Base-by-base conservation (phyloP, 2,113 vertebrate species). In the Lophotis ruficrista region DNA sequence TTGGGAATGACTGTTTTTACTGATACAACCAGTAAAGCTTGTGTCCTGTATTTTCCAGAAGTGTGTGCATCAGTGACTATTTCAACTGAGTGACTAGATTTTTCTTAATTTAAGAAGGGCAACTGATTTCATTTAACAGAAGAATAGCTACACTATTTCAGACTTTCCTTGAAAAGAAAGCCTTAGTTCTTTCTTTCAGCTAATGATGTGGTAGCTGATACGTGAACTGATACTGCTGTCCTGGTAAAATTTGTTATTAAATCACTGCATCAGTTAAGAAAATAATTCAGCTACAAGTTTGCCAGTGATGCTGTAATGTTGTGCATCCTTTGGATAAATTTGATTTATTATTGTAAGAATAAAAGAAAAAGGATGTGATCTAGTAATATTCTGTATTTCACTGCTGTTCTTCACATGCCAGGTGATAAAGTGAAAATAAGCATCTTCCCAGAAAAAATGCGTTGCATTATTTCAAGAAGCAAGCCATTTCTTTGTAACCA, bases 261-360 rank as follows among this genome's bases (percentile, higher is more conserved):
- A 94, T 94, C 91, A 84, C 73, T 93, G 62, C 80, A 77, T 93
- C 50, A 75, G 71, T 93, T 94, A 93, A 95, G 89, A 94, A 83
- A 90, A 89, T 89, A 94, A 94, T 96, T 90, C 96, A 96, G 73
- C 87, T 94, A 83, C 65, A 85, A 84, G 94, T 96, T 90, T 96
- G 81, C 92, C 87, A 93, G 72, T 94, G 94, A 90, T 35, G 47
- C 30, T 27, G 50, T 73, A 96, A 91, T 89, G 71, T 66, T 84
- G 54, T 76, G 79, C 79, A 94, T 95, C 43, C 37, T 83, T 95
- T 93, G 90, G 38, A 72, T 73, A 89, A 78, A 93, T 91, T 82
- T 91, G 82, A 96, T 96, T 90, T 96, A 71, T 83, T 76, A 43
- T 93, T 89, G 70, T 80, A 86, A 95, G 70, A 82, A 89, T 71